These are phyloP conservation scores for Sorex araneus DNA, from an alignment of 2,113 vertebrate genomes.

Conservation along the genomic window DNA sequence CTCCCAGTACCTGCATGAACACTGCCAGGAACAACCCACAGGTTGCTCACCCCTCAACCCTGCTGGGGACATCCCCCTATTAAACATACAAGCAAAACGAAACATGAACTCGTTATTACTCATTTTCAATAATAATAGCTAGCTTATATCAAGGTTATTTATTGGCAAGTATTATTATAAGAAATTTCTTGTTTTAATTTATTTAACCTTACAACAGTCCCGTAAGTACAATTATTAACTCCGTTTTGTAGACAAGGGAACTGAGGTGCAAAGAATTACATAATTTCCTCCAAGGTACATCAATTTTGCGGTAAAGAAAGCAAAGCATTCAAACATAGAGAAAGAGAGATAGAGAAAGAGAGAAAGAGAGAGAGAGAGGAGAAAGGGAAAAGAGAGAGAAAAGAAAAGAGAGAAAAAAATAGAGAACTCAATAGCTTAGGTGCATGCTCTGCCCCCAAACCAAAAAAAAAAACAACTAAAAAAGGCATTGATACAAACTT, in stretches of 20 bases:
- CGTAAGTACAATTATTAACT: background rate
- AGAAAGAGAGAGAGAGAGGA: too few relatives aligned
- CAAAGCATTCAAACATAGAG: background rate
- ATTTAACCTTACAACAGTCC: background rate
- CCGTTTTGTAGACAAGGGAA: conserved; percentile 11
- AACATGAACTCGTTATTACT: background rate
- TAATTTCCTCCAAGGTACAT: background rate
- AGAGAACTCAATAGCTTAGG: too few relatives aligned
- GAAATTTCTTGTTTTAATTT: background rate
- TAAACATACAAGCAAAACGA: too few relatives aligned
- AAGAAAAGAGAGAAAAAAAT: too few relatives aligned
- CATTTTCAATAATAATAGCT: conserved; percentile 21
- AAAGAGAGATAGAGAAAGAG: too few relatives aligned
- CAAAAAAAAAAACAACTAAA: too few relatives aligned
- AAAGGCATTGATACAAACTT: background rate
- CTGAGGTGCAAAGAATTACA: background rate
- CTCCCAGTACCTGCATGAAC: too few relatives aligned
- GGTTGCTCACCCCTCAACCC: too few relatives aligned
- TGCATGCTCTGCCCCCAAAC: too few relatives aligned
- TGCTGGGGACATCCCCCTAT: too few relatives aligned
- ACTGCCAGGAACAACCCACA: too few relatives aligned
- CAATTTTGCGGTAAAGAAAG: conserved; percentile 20
- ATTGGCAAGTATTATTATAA: background rate
- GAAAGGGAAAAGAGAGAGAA: too few relatives aligned
- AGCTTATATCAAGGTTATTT: background rate